A percentile compares a stretch with the other conserved stretches of the same genome.
Conservation (phyloP, 1,140 invertebrate species). For the Heliconius nattereri region DNA sequence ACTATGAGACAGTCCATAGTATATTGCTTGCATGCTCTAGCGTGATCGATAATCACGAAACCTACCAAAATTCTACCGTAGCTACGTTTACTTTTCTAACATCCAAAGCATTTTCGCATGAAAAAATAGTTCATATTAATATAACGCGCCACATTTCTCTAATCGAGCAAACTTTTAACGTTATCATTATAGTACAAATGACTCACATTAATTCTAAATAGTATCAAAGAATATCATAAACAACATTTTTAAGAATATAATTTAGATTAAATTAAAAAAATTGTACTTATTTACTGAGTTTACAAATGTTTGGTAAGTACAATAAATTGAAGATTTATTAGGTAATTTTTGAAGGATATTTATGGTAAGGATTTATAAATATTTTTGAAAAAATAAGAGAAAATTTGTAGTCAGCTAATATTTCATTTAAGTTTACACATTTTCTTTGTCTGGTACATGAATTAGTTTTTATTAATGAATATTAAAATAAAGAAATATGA, state of each 20-base stretch:
- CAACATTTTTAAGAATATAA: neutral
- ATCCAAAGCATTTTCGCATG: conserved; percentile 69
- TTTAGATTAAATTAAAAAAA: neutral
- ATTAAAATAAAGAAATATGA: too few species aligned
- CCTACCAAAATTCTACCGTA: conserved; percentile 45
- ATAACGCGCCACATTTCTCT: conserved; percentile 36
- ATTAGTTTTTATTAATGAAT: too few species aligned
- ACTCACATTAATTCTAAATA: conserved; percentile 33
- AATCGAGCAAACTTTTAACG: conserved; percentile 25
- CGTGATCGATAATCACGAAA: conserved; percentile 37
- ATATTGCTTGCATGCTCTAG: conserved; percentile 50
- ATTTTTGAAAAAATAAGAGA: neutral
- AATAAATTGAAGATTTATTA: neutral
- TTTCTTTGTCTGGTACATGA: too few species aligned
- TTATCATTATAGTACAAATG: conserved; percentile 32
- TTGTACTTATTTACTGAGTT: neutral
- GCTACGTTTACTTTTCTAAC: conserved; percentile 61
- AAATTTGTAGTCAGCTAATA: neutral
- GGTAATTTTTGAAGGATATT: neutral
- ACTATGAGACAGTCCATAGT: conserved; percentile 47
- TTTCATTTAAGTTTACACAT: neutral
- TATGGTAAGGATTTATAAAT: neutral
- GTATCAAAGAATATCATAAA: conserved; percentile 14
- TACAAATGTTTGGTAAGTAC: neutral
- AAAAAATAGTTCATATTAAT: conserved; percentile 68